Conservation (phyloP, 2,113 vertebrate species). For the Myanophis thanlyinensis region DNA sequence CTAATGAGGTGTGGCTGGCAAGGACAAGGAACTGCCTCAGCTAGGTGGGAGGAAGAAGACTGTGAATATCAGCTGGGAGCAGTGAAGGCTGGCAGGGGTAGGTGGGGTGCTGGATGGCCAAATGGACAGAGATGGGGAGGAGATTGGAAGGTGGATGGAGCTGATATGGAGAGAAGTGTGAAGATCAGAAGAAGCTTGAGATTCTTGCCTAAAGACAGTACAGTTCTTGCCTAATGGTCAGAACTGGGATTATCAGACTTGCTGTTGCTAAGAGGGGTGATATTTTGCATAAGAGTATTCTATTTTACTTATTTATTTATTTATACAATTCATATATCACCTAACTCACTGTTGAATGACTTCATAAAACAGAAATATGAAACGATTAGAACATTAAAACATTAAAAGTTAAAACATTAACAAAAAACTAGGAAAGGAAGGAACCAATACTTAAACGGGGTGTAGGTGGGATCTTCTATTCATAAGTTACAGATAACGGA, state of each 20-base stretch:
- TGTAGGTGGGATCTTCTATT: background rate
- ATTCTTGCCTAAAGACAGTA: background rate
- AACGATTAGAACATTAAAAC: background rate
- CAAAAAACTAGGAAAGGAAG: background rate
- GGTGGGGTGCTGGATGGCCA: background rate
- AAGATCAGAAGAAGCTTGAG: background rate
- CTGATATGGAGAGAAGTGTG: background rate
- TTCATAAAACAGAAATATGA: background rate
- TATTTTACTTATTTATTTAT: too few relatives aligned
- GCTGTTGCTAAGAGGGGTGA: background rate
- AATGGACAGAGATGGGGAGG: background rate
- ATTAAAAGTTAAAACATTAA: background rate
- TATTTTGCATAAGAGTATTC: too few relatives aligned
- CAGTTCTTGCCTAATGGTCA: background rate
- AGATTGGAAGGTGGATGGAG: background rate
- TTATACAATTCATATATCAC: too few relatives aligned
- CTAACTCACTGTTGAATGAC: too few relatives aligned
- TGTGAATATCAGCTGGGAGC: background rate
- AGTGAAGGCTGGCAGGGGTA: background rate
- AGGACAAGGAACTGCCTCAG: background rate
- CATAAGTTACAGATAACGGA: background rate
- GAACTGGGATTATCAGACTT: background rate
- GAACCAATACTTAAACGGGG: background rate
- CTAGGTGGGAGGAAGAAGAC: background rate
- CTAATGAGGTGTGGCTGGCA: background rate